Base-by-base conservation (phyloP, 2,113 vertebrate species). In the Hipposideros armiger region DNA sequence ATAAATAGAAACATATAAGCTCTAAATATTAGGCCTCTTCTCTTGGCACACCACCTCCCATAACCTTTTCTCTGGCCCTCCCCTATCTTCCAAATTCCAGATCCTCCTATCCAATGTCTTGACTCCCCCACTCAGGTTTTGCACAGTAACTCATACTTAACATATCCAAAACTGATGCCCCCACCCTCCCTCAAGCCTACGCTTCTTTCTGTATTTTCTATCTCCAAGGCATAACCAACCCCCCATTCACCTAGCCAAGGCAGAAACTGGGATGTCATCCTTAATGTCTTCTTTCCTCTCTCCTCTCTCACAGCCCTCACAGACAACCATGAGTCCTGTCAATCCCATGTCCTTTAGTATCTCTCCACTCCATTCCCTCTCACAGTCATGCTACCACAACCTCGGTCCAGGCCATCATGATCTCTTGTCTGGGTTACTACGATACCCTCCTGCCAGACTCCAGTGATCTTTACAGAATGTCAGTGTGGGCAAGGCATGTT, bases 1-100 rank as follows among this genome's bases (percentile, higher is more conserved):
- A 67, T 83, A 87, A 54, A 83, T 81, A 56, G 95, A 91, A 91
- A 83, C 20, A 73, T 4, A 24, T 40, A 78, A 74, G 19, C 24
- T 94, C 22, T 66, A 92, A 86, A 82, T 50, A 77, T 17, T 2
- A 64, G 54, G 20, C 16, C 4, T 66, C 72, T 88, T 90, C 40
- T 54, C 32, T 45, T 5, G 60, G 13, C 50, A 93, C 3, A 15
- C 5, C 16, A 84, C 30, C 24, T 85, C 74, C 58, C 50, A 66
- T 7, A 32, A 30, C 19, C 30, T 28, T n/a, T 77, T 64, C 26
- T 78, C 77, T 36, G 10, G 32, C 40, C 67, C 47, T 67, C 30
- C 17, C 20, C 17, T 50, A 26, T 26, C 36, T 22, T 70, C 56
- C 77, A 42, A 94, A 70, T 52, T 76, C 36, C 84, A 94, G 16